Evolutionary conservation across 2,113 vertebrate species (phyloP).

Genomic region (Mohoua ochrocephala): DNA sequence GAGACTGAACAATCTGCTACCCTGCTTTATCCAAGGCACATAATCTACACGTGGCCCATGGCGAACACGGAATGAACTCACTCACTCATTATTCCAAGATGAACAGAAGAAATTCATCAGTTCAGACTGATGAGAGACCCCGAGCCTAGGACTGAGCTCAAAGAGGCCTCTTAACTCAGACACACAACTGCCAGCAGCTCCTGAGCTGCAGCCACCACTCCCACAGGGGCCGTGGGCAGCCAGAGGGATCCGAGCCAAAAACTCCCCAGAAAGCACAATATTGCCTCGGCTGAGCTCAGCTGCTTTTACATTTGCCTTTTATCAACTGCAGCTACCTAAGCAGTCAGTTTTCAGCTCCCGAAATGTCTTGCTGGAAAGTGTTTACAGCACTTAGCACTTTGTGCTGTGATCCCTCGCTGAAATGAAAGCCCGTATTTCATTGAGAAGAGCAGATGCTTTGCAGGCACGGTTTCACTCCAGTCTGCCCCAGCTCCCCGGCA

Average conservation of each 20-base stretch:
- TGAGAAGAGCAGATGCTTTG: neutral
- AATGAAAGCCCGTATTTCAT: neutral
- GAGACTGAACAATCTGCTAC: neutral
- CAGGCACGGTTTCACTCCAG: neutral
- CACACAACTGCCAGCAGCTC: neutral
- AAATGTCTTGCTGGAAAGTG: constrained; percentile 8
- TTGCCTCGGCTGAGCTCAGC: neutral
- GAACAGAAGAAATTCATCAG: neutral
- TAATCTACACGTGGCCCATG: accelerated
- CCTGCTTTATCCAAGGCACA: neutral
- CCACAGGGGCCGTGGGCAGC: neutral
- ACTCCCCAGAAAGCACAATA: neutral
- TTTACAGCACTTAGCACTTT: constrained; percentile 33
- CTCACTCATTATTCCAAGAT: accelerated
- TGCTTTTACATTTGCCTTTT: neutral
- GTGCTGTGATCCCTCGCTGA: neutral
- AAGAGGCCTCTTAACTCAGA: neutral
- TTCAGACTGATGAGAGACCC: neutral
- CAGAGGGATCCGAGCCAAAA: neutral
- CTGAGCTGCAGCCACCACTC: neutral
- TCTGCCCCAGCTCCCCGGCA: neutral
- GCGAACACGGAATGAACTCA: accelerated
- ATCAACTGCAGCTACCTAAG: neutral
- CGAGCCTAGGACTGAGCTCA: neutral
- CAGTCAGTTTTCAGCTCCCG: neutral